phyloP scores from a whole-genome alignment of 2,888 invertebrate species.

The Synanthedon myopaeformis region DNA sequence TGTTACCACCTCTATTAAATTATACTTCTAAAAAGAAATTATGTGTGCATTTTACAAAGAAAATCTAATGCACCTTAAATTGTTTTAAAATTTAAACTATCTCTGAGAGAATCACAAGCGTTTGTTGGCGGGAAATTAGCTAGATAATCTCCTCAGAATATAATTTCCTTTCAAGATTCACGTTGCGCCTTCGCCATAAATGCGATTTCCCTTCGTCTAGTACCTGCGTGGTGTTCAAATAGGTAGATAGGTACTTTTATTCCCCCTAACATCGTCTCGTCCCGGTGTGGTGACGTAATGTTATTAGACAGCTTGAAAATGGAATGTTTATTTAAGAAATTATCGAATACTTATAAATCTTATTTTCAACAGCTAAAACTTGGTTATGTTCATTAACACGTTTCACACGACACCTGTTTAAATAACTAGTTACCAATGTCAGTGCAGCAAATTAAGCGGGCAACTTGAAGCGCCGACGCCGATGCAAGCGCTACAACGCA shows the following conservation, averaged over 20 bases:
- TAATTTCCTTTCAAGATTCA: conserved; percentile 43
- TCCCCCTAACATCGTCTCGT: no score
- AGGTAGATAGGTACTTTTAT: not conserved
- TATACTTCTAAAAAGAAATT: no score
- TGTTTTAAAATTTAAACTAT: conserved; percentile 1
- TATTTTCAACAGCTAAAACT: no score
- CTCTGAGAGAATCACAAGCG: conserved; percentile 21
- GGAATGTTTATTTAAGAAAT: no score
- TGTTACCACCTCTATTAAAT: no score
- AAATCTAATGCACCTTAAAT: not conserved
- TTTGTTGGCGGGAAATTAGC: conserved; percentile 49
- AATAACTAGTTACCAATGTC: not conserved
- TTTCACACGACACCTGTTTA: not conserved
- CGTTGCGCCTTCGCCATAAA: conserved; percentile 25
- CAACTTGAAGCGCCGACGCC: not conserved
- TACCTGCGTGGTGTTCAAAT: not conserved
- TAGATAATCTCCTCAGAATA: conserved; percentile 49
- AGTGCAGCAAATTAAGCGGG: not conserved
- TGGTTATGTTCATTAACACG: not conserved
- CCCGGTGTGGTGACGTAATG: no score
- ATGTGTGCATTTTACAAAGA: not conserved
- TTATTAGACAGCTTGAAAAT: no score
- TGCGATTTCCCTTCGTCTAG: conserved; percentile 21
- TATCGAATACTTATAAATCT: no score
- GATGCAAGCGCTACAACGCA: not conserved